Evolutionary conservation across 2,797 vertebrate species (phyloP).

Genomic region (Otolemur crassicaudatus): DNA sequence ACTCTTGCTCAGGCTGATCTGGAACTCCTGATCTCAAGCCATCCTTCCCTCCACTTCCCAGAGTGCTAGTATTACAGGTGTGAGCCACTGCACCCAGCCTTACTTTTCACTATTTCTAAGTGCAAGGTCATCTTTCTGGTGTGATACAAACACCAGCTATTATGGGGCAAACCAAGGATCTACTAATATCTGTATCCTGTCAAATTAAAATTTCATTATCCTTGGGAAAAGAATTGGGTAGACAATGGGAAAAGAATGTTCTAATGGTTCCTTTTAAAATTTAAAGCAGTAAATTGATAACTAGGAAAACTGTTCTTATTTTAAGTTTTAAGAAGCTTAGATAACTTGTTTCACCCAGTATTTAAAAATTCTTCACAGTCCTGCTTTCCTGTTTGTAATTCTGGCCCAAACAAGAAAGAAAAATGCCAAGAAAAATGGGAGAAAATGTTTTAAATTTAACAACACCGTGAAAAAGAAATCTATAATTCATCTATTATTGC

Average conservation of each 20-base stretch:
- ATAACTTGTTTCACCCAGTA: background rate
- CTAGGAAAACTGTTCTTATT: constrained; percentile 31
- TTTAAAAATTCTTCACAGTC: constrained; percentile 34
- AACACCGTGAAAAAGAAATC: background rate
- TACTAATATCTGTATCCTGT: background rate
- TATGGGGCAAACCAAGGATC: background rate
- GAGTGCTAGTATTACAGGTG: too few species aligned
- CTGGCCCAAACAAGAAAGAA: background rate
- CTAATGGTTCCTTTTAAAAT: constrained; percentile 1
- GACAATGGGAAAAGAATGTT: background rate
- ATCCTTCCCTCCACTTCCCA: too few species aligned
- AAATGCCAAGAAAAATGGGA: constrained; percentile 25
- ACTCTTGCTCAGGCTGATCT: too few species aligned
- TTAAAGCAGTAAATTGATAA: constrained; percentile 24
- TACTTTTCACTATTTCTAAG: background rate
- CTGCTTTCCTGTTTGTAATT: constrained; percentile 38
- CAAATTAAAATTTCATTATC: background rate
- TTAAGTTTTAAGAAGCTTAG: constrained; percentile 49
- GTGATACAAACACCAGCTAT: background rate
- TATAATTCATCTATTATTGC: background rate
- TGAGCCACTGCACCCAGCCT: too few species aligned
- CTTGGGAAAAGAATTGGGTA: constrained; percentile 12
- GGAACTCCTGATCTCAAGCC: too few species aligned
- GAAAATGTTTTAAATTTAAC: background rate
- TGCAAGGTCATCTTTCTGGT: background rate